Conservation (phyloP, 2,113 vertebrate species). For the Notechis scutatus region DNA sequence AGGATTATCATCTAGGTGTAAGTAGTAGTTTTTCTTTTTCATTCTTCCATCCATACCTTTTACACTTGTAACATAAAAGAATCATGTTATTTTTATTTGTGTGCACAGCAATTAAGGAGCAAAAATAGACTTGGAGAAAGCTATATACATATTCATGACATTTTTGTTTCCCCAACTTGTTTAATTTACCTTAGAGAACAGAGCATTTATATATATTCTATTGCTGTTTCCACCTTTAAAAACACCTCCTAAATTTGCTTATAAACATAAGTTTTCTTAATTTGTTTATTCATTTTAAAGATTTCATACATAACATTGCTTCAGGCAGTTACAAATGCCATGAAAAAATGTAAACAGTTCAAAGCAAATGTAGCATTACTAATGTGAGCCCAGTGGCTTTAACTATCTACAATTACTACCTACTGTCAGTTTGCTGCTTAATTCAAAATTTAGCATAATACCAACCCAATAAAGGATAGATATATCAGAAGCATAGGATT, state of each 20-base stretch:
- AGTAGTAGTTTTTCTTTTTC: neutral
- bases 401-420: neutral
- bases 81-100: neutral
- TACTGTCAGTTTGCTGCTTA: neutral
- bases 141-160: neutral
- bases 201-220: neutral
- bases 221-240: neutral
- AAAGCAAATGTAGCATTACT: neutral
- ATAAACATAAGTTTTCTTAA: neutral
- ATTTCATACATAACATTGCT: neutral
- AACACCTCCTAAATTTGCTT: neutral
- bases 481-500: neutral
- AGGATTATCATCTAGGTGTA: neutral
- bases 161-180: neutral
- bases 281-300: neutral
- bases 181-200: neutral
- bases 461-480: neutral
- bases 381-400: neutral
- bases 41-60: neutral
- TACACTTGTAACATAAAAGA: neutral
- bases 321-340: neutral
- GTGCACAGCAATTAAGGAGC: neutral
- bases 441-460: neutral
- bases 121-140: neutral
- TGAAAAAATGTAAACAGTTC: neutral